phyloP scores from a whole-genome alignment of 2,888 invertebrate species.

The Shargacucullia verbasci region DNA sequence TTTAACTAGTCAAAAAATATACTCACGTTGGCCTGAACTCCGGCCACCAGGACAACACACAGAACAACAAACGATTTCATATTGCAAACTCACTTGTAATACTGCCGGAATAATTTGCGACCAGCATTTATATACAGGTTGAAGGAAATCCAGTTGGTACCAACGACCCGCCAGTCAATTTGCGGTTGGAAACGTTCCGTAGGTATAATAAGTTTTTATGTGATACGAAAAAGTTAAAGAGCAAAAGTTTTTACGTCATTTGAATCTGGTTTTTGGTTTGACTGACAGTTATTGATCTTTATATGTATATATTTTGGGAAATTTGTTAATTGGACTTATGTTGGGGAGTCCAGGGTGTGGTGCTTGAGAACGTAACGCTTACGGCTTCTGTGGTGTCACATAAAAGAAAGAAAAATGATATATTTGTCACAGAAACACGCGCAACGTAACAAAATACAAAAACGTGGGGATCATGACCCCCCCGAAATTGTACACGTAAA shows the following conservation, averaged over 20 bases:
- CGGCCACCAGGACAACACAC: slow-evolving; percentile 33
- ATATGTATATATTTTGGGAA: too few species aligned
- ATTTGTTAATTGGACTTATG: too few species aligned
- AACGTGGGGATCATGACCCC: too few species aligned
- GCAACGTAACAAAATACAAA: too few species aligned
- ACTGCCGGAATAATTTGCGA: background rate
- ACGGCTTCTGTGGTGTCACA: too few species aligned
- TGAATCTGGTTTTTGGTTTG: too few species aligned
- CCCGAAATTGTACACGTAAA: too few species aligned
- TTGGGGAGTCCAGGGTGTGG: too few species aligned
- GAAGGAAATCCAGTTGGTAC: slow-evolving; percentile 46
- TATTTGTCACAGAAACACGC: too few species aligned
- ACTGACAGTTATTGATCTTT: too few species aligned
- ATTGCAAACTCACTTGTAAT: slow-evolving; percentile 4
- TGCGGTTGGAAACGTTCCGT: background rate
- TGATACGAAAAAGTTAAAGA: background rate
- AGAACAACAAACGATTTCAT: slow-evolving; percentile 42
- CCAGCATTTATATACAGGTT: slow-evolving; percentile 29
- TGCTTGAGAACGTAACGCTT: too few species aligned
- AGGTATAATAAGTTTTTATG: background rate
- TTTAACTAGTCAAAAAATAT: background rate
- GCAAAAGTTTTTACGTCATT: background rate
- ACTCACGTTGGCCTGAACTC: slow-evolving; percentile 36
- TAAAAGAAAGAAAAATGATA: too few species aligned
- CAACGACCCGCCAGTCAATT: background rate